Conservation (phyloP, 2,797 vertebrate species). For the Ataeniobius toweri region DNA sequence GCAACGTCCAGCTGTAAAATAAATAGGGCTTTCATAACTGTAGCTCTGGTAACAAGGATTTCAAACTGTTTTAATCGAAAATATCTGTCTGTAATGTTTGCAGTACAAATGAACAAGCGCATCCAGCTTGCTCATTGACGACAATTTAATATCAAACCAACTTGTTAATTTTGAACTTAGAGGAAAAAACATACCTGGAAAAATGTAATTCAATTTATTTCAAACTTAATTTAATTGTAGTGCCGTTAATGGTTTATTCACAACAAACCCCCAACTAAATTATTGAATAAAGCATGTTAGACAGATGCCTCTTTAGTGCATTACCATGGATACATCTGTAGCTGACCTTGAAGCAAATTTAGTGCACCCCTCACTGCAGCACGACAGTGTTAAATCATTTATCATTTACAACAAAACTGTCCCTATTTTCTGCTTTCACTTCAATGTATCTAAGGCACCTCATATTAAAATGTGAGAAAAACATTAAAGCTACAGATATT, state of each 20-base stretch:
- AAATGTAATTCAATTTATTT: background rate
- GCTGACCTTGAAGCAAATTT: background rate
- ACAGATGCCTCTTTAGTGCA: background rate
- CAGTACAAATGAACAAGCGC: background rate
- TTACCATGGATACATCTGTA: background rate
- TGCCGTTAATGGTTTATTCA: background rate
- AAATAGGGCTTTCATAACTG: conserved; percentile 44
- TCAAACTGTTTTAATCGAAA: background rate
- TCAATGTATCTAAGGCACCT: background rate
- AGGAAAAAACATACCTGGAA: background rate
- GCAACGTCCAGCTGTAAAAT: conserved; percentile 43
- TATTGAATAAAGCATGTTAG: background rate
- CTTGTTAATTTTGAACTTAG: background rate
- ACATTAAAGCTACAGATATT: background rate
- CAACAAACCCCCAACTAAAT: background rate
- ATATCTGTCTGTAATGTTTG: background rate
- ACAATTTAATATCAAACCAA: background rate
- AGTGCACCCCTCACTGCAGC: background rate
- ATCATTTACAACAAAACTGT: background rate
- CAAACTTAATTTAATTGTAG: background rate
- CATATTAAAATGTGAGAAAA: background rate
- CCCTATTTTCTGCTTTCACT: too few relatives aligned
- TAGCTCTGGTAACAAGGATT: conserved; percentile 15
- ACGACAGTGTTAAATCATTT: background rate
- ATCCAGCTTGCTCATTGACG: background rate